Conservation (phyloP, 2,797 vertebrate species). For the Molossus alvarezi region DNA sequence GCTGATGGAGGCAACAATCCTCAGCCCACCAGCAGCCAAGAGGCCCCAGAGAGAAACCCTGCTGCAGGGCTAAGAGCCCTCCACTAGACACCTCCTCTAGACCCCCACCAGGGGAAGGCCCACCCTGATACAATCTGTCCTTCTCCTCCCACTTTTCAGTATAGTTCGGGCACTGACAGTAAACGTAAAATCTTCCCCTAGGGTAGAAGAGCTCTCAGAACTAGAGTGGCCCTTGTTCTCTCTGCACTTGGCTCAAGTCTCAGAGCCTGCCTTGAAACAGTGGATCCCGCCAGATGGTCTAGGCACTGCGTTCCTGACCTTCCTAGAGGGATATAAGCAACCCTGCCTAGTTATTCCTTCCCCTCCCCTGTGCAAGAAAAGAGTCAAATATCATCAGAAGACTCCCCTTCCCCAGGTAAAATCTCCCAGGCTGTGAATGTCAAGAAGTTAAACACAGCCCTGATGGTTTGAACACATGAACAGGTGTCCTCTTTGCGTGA, state of each 20-base stretch:
- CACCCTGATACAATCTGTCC: neutral
- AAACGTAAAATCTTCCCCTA: neutral
- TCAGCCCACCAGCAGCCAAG: neutral
- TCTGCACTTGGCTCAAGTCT: neutral
- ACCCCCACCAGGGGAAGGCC: neutral
- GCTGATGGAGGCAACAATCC: rapidly evolving
- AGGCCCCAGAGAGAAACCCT: neutral
- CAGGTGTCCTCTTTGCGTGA: neutral
- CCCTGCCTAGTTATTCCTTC: neutral
- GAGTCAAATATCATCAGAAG: neutral
- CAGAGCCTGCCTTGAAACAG: neutral
- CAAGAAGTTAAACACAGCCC: neutral
- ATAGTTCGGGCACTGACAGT: neutral
- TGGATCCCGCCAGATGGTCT: neutral
- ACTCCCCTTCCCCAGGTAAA: neutral
- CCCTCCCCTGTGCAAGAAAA: neutral
- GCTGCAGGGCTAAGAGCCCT: neutral
- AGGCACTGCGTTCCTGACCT: neutral
- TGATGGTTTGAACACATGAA: neutral
- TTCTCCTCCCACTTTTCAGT: neutral
- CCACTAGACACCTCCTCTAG: neutral
- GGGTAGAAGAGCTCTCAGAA: neutral
- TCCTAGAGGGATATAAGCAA: neutral
- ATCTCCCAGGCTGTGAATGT: neutral
- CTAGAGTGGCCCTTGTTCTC: neutral